Base-by-base conservation (phyloP, 1,140 invertebrate species). In the Druon quercuslanigerum region DNA sequence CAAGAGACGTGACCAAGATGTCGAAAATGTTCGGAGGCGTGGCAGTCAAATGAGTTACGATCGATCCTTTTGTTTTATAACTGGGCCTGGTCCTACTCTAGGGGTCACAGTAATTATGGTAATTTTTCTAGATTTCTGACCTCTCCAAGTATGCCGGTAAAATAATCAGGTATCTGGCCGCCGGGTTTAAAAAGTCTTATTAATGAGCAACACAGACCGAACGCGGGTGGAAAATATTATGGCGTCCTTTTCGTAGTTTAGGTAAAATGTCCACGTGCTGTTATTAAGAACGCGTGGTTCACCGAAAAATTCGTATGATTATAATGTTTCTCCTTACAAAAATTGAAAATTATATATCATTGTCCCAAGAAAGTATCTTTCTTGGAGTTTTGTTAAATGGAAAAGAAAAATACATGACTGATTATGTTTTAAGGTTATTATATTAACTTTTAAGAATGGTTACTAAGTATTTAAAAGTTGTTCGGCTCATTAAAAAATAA, bases 51-150 rank as follows among this genome's bases (percentile, higher is more conserved):
- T 79, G 74, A 79, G 54, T 79, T 79, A 79, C 70, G 74, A 57
- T 25, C 54, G 8, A 57, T 50, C 60, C 51, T 74, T 79, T 76
- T 74, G 75, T 76, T 60, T 79, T 79, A 17, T 14, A 72, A 51
- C 54, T 33, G 71, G 71, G 13, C 46, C 40, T 25, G 33, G 14
- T 66, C 8, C 25, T 14, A 40, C 60, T 66, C 33, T 72, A 76
- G 60, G 54, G 52, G 50, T 76, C 66, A 76, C 74, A 51, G 50
- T 74, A 74, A 79, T 76, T 76, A 79, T 79, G 72, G 52, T 79
- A 74, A 79, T 79, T 74, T 66, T 66, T 20, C 13, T 54, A 51
- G 3, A n/a, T 75, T 54, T 76, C 51, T 71, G 57, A 50, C 70
- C 51, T 50, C 50, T 33, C 50, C 25, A 33, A 76, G 25, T 16